phyloP scores from a whole-genome alignment of 2,888 invertebrate species.

The Eupsilia transversa region DNA sequence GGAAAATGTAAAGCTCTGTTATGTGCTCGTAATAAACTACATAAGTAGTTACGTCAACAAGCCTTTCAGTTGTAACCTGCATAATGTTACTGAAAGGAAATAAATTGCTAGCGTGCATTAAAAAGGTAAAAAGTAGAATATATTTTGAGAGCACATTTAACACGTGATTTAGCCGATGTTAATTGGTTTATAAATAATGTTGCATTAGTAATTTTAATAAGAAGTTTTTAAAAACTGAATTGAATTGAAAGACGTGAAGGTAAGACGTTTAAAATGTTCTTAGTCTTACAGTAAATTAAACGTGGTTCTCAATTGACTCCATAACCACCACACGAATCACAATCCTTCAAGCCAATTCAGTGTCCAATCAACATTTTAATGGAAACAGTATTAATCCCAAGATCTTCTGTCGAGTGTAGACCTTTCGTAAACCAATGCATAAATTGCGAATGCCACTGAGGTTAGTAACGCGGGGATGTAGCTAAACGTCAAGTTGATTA shows the following conservation, averaged over 20 bases:
- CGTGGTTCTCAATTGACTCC: conserved; percentile 7
- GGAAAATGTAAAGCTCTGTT: not conserved
- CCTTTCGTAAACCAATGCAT: conserved; percentile 86
- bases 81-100: conserved; percentile 18
- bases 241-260: not conserved
- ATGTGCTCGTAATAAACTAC: conserved; percentile 7
- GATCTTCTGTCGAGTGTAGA: conserved; percentile 74
- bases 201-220: not conserved
- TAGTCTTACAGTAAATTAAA: not conserved
- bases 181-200: conserved; percentile 33
- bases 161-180: conserved; percentile 29
- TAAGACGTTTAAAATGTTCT: not conserved
- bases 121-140: conserved; percentile 1
- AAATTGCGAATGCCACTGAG: conserved; percentile 83
- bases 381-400: conserved; percentile 67
- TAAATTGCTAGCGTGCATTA: conserved; percentile 45
- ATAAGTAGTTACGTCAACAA: conserved; percentile 19
- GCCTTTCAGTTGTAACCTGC: conserved; percentile 33
- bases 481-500: conserved; percentile 89
- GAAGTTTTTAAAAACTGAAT: not conserved
- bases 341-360: conserved; percentile 56
- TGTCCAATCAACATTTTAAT: conserved; percentile 63
- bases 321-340: conserved; percentile 33
- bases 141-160: conserved; percentile 34
- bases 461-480: conserved; percentile 80